A percentile compares a stretch with the other conserved stretches of the same genome.
phyloP scores from a whole-genome alignment of 2,113 vertebrate genomes.

The Bos javanicus region DNA sequence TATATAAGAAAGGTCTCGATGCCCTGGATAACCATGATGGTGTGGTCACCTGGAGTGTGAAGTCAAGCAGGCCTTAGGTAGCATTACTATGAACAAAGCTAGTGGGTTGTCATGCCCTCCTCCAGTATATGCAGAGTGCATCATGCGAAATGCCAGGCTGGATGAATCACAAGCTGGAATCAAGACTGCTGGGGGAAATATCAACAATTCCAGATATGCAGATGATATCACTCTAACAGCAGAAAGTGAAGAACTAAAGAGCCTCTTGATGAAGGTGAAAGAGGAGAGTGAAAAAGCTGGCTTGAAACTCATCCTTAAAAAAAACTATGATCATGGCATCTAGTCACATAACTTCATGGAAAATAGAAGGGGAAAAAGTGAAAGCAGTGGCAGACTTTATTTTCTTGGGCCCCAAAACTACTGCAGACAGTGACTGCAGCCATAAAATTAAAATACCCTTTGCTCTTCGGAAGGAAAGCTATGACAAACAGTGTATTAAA shows the following conservation, averaged over 20 bases:
- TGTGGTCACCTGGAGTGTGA: background rate
- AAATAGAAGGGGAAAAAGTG: too few relatives aligned
- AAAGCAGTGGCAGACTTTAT: too few relatives aligned
- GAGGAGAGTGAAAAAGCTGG: background rate
- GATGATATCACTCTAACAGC: background rate
- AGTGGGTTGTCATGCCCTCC: background rate
- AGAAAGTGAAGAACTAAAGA: background rate
- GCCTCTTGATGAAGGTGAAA: background rate
- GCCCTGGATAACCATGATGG: background rate
- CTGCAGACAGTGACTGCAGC: background rate
- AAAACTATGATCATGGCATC: too few relatives aligned
- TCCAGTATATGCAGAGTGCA: background rate
- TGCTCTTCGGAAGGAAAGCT: background rate
- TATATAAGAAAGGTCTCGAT: background rate
- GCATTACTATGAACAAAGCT: background rate
- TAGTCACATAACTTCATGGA: too few relatives aligned
- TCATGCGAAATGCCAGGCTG: background rate
- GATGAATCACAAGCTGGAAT: background rate
- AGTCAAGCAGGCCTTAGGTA: background rate
- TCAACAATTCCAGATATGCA: background rate
- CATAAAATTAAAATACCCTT: background rate
- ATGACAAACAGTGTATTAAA: background rate
- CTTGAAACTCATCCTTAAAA: too few relatives aligned
- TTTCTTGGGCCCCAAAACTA: too few relatives aligned
- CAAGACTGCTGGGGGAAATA: background rate